These are phyloP conservation scores for Antheraea mylitta DNA, from an alignment of 1,140 invertebrate genomes.

Conservation along the genomic window DNA sequence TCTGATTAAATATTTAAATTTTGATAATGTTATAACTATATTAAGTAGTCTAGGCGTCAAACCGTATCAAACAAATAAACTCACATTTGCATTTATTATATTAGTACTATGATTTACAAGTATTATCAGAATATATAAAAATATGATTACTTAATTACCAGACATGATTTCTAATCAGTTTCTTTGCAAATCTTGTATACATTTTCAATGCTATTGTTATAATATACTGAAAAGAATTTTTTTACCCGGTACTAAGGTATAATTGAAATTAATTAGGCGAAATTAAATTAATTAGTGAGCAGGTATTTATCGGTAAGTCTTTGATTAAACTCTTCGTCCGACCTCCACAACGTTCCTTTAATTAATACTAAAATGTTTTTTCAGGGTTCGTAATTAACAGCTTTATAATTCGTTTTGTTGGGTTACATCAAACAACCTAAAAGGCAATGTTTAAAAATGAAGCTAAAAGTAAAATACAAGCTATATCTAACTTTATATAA, in stretches of 20 bases:
- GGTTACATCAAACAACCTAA: conserved; percentile 2
- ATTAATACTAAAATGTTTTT: conserved; percentile 38
- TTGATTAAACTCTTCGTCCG: conserved; percentile 39
- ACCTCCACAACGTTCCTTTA: conserved; percentile 35
- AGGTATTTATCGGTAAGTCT: conserved; percentile 38
- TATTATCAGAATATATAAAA: no score
- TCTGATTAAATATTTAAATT: no score
- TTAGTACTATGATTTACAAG: no score
- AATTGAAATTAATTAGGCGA: conserved; percentile 25
- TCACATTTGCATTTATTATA: no score
- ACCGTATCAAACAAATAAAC: no score
- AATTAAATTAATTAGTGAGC: conserved; percentile 33
- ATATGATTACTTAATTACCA: no score
- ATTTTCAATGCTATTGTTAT: not conserved
- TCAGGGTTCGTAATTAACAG: conserved; percentile 30
- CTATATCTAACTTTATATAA: no score
- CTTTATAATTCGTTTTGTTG: conserved; percentile 27
- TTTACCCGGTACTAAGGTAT: not conserved
- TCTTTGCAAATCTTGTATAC: not conserved
- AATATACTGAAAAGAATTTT: not conserved
- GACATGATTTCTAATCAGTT: not conserved
- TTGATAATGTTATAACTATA: no score
- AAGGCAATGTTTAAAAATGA: not conserved
- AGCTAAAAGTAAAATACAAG: not conserved
- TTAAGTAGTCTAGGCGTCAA: no score